These are phyloP conservation scores for Penaeus indicus DNA, from an alignment of 1,140 invertebrate species.

Conservation along the genomic window DNA sequence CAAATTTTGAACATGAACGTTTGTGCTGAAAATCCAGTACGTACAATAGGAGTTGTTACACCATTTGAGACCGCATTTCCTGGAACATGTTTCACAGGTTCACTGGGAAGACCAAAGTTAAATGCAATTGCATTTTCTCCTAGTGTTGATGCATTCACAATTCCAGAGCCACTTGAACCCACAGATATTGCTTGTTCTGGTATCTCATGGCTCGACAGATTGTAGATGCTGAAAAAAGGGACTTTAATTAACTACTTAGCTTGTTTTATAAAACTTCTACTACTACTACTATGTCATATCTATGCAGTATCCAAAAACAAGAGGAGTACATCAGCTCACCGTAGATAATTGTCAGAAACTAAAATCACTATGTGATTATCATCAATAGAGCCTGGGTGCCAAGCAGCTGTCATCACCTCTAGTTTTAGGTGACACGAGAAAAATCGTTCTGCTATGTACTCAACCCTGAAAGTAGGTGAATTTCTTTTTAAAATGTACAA, in stretches of 20 bases:
- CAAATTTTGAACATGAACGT: too few species aligned
- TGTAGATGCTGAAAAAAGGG: conserved; percentile 25
- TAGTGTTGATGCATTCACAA: conserved; percentile 28
- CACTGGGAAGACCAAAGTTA: conserved; percentile 36
- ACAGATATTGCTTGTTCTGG: conserved; percentile 42
- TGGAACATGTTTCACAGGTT: conserved; percentile 6
- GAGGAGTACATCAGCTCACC: conserved; percentile 4
- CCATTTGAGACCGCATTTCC: conserved; percentile 43
- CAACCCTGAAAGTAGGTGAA: conserved; percentile 37
- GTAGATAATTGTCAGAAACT: conserved; percentile 53
- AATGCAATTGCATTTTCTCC: conserved; percentile 37
- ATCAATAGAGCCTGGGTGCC: conserved; percentile 63
- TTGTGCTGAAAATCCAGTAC: background rate
- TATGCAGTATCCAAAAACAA: too few species aligned
- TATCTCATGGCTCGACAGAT: conserved; percentile 33
- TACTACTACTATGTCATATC: background rate
- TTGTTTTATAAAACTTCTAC: background rate
- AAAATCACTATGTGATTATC: conserved; percentile 59
- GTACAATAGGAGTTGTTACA: conserved; percentile 1
- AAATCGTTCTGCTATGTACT: conserved; percentile 62
- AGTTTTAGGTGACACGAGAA: conserved; percentile 57
- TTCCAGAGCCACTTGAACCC: conserved; percentile 8
- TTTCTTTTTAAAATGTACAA: background rate
- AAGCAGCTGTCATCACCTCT: conserved; percentile 54
- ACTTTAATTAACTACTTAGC: background rate